These are phyloP conservation scores for Holothuria scabra DNA, from an alignment of 53 echinoderm and acorn worm species.

Conservation along the genomic window DNA sequence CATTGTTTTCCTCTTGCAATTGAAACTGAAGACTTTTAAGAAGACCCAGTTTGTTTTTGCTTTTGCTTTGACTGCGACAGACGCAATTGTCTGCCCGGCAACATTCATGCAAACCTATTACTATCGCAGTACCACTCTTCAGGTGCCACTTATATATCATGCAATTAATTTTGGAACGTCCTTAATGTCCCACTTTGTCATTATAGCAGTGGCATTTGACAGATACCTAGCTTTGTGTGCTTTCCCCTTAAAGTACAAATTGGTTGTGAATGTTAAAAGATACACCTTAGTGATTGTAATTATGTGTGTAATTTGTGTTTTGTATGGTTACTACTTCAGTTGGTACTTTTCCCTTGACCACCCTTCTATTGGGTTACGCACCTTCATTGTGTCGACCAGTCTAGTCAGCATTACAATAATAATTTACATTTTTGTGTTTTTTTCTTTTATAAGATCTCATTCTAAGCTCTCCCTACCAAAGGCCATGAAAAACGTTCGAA, in stretches of 20 bases:
- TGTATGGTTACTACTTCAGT: neutral
- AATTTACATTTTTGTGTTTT: neutral
- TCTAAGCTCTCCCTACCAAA: neutral
- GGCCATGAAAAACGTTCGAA: neutral
- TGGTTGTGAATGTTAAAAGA: neutral
- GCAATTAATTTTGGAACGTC: neutral
- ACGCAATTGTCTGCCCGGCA: neutral
- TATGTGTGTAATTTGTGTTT: neutral
- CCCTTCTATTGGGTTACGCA: neutral
- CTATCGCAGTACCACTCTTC: neutral
- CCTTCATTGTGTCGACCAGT: neutral
- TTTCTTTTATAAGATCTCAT: neutral
- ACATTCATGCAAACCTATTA: neutral
- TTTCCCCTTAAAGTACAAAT: neutral
- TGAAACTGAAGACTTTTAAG: neutral
- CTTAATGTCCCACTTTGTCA: neutral
- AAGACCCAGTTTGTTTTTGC: slow-evolving; percentile 15
- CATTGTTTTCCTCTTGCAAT: neutral
- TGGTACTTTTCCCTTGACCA: neutral
- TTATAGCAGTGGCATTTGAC: slow-evolving; percentile 7
- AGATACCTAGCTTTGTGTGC: neutral
- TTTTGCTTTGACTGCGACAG: neutral
- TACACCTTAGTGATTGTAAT: neutral
- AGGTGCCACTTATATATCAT: neutral
- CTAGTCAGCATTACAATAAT: neutral